Evolutionary conservation across 1,140 invertebrate species (phyloP).

Genomic region (Trichogramma pretiosum): DNA sequence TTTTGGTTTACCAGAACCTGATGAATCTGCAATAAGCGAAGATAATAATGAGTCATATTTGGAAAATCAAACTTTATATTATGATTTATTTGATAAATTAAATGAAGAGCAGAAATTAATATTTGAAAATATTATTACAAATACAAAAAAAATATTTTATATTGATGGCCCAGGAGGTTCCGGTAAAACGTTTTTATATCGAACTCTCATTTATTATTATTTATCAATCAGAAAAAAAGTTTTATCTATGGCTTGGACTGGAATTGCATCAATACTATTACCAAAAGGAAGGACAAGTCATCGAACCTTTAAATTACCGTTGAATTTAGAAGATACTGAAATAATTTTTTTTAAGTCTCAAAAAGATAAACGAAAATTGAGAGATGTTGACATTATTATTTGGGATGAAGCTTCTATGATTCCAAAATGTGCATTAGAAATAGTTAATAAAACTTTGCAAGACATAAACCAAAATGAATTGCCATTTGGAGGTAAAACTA

Average conservation of each 20-base stretch:
- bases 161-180: conserved; percentile 18
- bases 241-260: neutral
- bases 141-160: conserved; percentile 5
- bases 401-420: conserved; percentile 33
- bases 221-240: neutral
- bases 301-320: neutral
- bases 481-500: conserved; percentile 28
- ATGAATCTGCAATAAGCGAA: neutral
- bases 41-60: neutral
- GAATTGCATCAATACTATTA: neutral
- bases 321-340: neutral
- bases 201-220: neutral
- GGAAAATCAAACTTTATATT: neutral
- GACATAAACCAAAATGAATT: conserved; percentile 25
- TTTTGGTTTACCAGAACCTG: neutral
- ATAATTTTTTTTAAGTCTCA: neutral
- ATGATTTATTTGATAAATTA: neutral
- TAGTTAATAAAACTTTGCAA: conserved; percentile 29
- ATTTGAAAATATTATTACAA: neutral
- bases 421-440: conserved; percentile 27
- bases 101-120: neutral
- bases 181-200: conserved; percentile 16
- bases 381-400: neutral
- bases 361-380: neutral
- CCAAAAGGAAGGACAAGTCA: neutral